Evolutionary conservation across 2,797 vertebrate genomes (phyloP), one percentile per base, ranked within the genome.

Genomic region (Halcyon leucocephala): DNA sequence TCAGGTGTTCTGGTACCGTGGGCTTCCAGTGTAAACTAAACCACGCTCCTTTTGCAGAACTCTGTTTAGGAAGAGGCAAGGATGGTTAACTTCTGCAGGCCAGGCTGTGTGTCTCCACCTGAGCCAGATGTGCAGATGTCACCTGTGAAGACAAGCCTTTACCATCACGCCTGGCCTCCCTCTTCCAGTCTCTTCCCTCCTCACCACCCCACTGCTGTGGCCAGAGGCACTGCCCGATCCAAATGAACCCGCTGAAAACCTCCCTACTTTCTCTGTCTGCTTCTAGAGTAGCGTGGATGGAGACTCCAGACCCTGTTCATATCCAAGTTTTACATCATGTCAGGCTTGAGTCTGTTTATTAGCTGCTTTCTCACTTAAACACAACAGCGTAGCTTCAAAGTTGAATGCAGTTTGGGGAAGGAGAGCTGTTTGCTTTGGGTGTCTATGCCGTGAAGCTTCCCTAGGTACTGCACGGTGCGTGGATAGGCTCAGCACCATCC

Each of bases 111-210:
- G 1, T n/a, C 22, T 86, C 35, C 46, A 28, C 49, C 19, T 31
- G 74, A 10, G 35, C 18, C 58, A 51, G 24, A 29, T 54, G 25
- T 72, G 52, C 35, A 31, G n/a, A 12, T 44, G 22, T 60, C 60
- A 46, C 2, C 44, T 87, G 60, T 64, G 67, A 80, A 92, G 74
- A 33, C 31, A 44, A 82, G 31, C 11, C 17, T 14, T 71, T 25
- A 13, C 16, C 0, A 1, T 69, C 37, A 54, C 21, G n/a, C 26
- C 35, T 62, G 66, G 64, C 18, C 19, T 0, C 10, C 28, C 25
- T 1, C 2, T 14, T 74, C 17, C 12, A 4, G 9, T 52, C n/a
- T 55, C 37, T 69, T 48, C 14, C 10, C 7, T 52, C 17, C 12
- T 67, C 22, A 14, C 25, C 41, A 33, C 6, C 21, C 44, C 2